phyloP scores from a whole-genome alignment of 2,888 invertebrate species.

The Clostera curtula region DNA sequence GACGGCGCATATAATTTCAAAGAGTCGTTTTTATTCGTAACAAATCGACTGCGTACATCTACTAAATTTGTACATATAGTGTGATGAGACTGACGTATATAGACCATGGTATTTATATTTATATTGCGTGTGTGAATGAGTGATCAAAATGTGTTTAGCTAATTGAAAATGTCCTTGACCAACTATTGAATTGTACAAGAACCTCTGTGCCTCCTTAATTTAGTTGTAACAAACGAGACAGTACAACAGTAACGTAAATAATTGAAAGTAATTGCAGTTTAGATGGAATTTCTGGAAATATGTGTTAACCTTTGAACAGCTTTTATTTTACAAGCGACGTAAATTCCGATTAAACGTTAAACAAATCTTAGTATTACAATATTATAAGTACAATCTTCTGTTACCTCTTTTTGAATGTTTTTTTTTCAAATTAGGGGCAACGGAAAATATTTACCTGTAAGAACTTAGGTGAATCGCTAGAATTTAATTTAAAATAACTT shows the following conservation, averaged over 20 bases:
- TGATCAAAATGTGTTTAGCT: slow-evolving; percentile 46
- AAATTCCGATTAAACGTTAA: too few relatives aligned
- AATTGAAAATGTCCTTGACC: slow-evolving; percentile 27
- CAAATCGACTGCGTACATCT: slow-evolving; percentile 43
- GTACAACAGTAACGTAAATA: too few relatives aligned
- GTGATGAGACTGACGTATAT: slow-evolving; percentile 72
- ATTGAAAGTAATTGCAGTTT: too few relatives aligned
- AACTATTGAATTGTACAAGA: too few relatives aligned
- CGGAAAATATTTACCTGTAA: slow-evolving; percentile 59
- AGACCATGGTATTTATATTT: slow-evolving; percentile 60
- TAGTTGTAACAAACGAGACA: too few relatives aligned
- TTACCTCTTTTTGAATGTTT: slow-evolving; percentile 62
- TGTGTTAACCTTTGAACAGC: too few relatives aligned
- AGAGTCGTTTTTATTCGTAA: slow-evolving; percentile 82
- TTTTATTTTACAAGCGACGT: too few relatives aligned
- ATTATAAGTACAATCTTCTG: slow-evolving; percentile 67
- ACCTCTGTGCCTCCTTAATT: too few relatives aligned
- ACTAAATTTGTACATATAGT: slow-evolving; percentile 71
- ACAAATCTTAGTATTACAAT: slow-evolving; percentile 61
- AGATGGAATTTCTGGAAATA: too few relatives aligned
- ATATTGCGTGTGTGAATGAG: slow-evolving; percentile 45
- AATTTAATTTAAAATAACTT: slow-evolving; percentile 68
- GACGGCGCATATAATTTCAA: slow-evolving; percentile 65
- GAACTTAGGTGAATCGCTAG: slow-evolving; percentile 68
- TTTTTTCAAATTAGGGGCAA: slow-evolving; percentile 63